phyloP scores from a whole-genome alignment of 1,140 invertebrate genomes.

The Magallana ariakensis region DNA sequence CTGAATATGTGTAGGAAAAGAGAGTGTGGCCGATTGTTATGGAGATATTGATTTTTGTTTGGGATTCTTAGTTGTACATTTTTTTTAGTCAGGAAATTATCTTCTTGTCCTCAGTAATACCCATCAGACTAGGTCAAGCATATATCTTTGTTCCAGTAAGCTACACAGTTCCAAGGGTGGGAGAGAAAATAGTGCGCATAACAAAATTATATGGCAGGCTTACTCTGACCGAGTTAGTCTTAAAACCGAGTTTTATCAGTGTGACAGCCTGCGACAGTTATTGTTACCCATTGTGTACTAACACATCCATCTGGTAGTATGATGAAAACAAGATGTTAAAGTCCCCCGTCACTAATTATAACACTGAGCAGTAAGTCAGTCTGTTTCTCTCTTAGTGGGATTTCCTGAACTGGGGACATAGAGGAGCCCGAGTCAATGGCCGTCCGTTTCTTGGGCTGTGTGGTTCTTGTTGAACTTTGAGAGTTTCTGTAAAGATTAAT shows the following conservation, averaged over 20 bases:
- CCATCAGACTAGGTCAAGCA: background rate
- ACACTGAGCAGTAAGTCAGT: background rate
- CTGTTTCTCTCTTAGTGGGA: background rate
- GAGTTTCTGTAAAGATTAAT: slow-evolving; percentile 34
- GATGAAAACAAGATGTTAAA: slow-evolving; percentile 21
- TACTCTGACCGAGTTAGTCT: background rate
- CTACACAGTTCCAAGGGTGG: background rate
- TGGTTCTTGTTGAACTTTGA: slow-evolving; percentile 33
- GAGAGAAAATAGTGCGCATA: background rate
- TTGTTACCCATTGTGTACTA: background rate
- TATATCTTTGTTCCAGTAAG: background rate
- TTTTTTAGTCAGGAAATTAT: slow-evolving; percentile 27
- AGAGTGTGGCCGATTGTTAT: slow-evolving; percentile 29
- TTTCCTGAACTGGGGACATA: slow-evolving; percentile 7
- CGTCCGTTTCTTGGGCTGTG: background rate
- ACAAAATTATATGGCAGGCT: background rate
- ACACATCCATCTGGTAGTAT: background rate
- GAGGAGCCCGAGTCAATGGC: slow-evolving; percentile 17
- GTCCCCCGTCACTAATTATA: background rate
- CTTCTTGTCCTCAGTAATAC: slow-evolving; percentile 14
- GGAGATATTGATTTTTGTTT: slow-evolving; percentile 36
- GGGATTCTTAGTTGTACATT: background rate
- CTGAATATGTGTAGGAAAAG: background rate
- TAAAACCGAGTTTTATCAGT: background rate
- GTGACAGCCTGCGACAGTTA: background rate